phyloP scores from a whole-genome alignment of 1,140 invertebrate genomes.

The Formica selysi region DNA sequence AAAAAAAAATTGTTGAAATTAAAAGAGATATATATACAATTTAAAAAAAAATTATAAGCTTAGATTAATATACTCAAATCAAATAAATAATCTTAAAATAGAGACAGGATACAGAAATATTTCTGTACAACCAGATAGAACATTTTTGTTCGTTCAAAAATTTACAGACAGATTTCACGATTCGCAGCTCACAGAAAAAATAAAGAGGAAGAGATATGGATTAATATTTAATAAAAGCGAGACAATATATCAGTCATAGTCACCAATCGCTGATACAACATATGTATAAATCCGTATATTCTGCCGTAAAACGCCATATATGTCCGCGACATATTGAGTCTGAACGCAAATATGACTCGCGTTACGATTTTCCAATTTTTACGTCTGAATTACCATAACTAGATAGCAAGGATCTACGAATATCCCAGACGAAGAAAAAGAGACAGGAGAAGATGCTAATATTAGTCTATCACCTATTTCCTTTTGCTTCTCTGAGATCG shows the following conservation, averaged over 20 bases:
- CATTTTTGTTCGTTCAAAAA: constrained; percentile 3
- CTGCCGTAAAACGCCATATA: constrained; percentile 1
- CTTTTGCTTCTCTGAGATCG: background rate
- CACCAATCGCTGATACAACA: constrained; percentile 7
- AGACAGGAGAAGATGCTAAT: background rate
- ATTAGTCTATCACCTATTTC: constrained; percentile 22
- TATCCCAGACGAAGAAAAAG: background rate
- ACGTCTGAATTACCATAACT: constrained; percentile 24
- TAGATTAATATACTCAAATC: background rate
- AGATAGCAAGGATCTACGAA: background rate
- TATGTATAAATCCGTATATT: constrained; percentile 8
- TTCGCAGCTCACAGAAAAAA: background rate
- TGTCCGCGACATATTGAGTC: background rate
- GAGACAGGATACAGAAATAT: background rate
- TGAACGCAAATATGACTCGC: constrained; percentile 15
- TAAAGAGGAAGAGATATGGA: background rate
- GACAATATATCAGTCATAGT: constrained; percentile 22
- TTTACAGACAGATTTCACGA: constrained; percentile 4
- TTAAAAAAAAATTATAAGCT: background rate
- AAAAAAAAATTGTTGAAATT: background rate
- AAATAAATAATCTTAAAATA: constrained; percentile 5
- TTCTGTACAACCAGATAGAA: background rate
- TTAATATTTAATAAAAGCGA: constrained; percentile 36
- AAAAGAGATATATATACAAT: background rate
- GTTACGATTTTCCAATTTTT: constrained; percentile 38